Evolutionary conservation across 1,140 invertebrate species (phyloP).

Genomic region (Platorchestia sp.): DNA sequence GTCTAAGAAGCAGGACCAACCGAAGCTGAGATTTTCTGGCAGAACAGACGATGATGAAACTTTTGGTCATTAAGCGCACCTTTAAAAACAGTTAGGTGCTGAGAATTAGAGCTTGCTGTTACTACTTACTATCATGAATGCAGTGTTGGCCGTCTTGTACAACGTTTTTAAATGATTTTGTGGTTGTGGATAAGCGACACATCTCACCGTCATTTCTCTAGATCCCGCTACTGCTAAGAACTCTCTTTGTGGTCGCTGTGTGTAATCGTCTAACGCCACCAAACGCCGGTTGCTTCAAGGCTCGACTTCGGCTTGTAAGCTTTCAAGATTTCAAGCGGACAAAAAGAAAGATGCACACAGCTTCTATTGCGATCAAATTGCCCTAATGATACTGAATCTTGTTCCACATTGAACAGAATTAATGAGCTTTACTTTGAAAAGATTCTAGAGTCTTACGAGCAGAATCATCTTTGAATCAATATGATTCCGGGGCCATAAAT

Average conservation of each 20-base stretch:
- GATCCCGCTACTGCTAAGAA: background rate
- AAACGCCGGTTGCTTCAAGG: background rate
- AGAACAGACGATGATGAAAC: background rate
- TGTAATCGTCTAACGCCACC: background rate
- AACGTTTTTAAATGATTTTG: background rate
- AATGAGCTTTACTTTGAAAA: background rate
- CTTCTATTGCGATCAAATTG: background rate
- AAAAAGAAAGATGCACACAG: background rate
- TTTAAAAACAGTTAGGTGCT: background rate
- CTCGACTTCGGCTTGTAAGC: background rate
- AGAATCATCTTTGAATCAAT: background rate
- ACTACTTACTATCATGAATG: background rate
- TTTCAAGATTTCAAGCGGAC: background rate
- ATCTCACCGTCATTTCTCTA: background rate
- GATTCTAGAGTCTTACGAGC: background rate
- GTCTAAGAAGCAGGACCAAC: background rate
- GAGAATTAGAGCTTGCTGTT: background rate
- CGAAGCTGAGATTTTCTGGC: background rate
- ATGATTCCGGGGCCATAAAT: background rate
- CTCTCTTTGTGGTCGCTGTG: constrained; percentile 22
- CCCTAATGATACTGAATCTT: background rate
- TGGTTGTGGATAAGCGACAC: background rate
- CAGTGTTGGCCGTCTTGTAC: background rate
- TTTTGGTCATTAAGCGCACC: background rate
- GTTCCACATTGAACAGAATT: background rate